Conservation (phyloP, 2,888 invertebrate species). For the Tipula lateralis region DNA sequence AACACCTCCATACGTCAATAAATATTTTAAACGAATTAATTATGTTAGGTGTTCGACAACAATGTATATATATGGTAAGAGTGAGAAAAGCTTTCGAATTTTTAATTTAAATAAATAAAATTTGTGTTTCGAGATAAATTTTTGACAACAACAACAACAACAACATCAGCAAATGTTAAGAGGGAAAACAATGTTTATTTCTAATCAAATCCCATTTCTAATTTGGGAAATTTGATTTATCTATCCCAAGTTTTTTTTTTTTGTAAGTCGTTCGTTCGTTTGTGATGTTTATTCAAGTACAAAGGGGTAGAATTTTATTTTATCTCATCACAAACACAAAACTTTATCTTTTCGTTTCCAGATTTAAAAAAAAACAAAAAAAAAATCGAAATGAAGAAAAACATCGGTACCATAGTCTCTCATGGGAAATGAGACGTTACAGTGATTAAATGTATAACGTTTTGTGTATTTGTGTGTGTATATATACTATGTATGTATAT, state of each 20-base stretch:
- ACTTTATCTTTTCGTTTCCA: neutral
- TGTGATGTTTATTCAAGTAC: neutral
- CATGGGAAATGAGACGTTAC: constrained; percentile 19
- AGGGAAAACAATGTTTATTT: neutral
- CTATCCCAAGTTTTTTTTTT: neutral
- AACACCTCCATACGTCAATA: too few species aligned
- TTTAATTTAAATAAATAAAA: neutral
- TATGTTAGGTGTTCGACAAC: neutral
- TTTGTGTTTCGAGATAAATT: neutral
- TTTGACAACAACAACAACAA: neutral
- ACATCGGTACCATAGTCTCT: neutral
- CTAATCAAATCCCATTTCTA: constrained; percentile 24
- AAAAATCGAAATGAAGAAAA: too few species aligned
- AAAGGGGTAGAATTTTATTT: neutral
- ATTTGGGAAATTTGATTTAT: constrained; percentile 14
- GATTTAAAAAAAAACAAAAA: neutral
- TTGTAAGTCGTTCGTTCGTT: neutral
- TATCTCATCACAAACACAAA: constrained; percentile 11
- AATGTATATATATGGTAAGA: neutral
- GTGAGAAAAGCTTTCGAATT: neutral
- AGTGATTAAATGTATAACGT: neutral
- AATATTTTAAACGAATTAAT: neutral
- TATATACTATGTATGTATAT: too few species aligned
- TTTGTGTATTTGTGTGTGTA: neutral
- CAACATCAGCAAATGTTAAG: neutral